phyloP scores from a whole-genome alignment of 2,113 vertebrate genomes.

The Istiophorus platypterus region DNA sequence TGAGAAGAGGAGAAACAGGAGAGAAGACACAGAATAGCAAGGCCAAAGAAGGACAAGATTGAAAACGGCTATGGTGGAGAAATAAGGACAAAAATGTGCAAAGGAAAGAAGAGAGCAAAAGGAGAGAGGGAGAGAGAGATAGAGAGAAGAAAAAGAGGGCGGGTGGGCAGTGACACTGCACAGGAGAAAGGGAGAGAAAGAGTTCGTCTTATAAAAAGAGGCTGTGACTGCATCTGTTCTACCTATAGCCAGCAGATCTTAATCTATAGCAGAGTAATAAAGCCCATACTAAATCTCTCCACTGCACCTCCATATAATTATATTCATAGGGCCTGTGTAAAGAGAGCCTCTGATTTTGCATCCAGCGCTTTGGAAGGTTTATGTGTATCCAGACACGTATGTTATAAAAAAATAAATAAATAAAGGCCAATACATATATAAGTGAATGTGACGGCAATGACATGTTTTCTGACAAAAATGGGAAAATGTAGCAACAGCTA shows the following conservation, averaged over 20 bases:
- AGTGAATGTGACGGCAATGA: slow-evolving; percentile 25
- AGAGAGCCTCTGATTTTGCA: slow-evolving; percentile 70
- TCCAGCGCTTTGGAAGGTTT: slow-evolving; percentile 13
- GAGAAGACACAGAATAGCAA: slow-evolving; percentile 59
- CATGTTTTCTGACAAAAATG: slow-evolving; percentile 8
- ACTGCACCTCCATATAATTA: slow-evolving; percentile 77
- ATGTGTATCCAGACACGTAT: slow-evolving; percentile 29
- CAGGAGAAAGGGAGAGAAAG: slow-evolving; percentile 29
- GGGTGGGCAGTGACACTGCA: slow-evolving; percentile 38
- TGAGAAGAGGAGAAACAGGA: slow-evolving; percentile 9
- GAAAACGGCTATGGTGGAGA: slow-evolving; percentile 52
- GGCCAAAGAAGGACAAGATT: slow-evolving; percentile 70
- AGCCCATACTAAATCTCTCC: slow-evolving; percentile 76
- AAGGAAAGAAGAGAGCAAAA: slow-evolving; percentile 38
- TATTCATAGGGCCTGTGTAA: slow-evolving; percentile 76
- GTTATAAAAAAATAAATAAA: background rate
- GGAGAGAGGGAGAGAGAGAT: slow-evolving; percentile 4
- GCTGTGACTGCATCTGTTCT: slow-evolving; percentile 69
- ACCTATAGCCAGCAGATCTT: slow-evolving; percentile 81
- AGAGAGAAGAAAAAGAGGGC: slow-evolving; percentile 14
- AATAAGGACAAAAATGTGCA: slow-evolving; percentile 69
- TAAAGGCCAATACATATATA: slow-evolving; percentile 5
- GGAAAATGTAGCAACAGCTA: slow-evolving; percentile 18
- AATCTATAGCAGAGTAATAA: slow-evolving; percentile 79
- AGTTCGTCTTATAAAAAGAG: slow-evolving; percentile 64